Base-by-base conservation (phyloP, 2,797 vertebrate species). In the Smutsia gigantea region DNA sequence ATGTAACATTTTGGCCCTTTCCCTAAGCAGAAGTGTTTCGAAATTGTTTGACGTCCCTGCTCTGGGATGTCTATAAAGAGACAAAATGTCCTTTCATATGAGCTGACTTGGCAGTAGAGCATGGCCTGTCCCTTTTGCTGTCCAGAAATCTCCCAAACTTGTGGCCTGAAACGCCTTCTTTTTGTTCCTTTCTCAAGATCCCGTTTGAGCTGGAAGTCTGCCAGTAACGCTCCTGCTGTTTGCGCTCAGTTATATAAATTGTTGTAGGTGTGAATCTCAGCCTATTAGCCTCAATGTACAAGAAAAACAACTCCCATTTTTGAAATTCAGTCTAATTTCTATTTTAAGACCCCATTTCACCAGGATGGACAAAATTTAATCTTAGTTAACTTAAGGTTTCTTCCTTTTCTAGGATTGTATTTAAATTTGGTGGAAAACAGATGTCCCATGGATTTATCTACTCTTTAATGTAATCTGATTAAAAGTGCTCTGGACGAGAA, bases 21-120 rank as follows among this genome's bases (percentile, higher is more conserved):
- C 34, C n/a, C 79, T 68, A 61, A 79, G 93, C 21, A 89, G 88
- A 87, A 95, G 90, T 66, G 55, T 97, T 97, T 96, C 1, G 63
- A 90, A 97, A 96, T 55, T 51, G 61, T 87, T 95, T 87, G 93
- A 82, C 23, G 11, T 94, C 72, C 71, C 18, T 55, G 51, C 61
- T 87, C 84, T 90, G 96, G 90, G 95, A 69, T 68, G 71, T 69
- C 93, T 64, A 66, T 55, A 92, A 71, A 94, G 94, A 97, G 83
- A 96, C 92, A 95, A 66, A 53, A 15, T 66, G 75, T 97, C 94
- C 96, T 97, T 96, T 96, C 74, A 17, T 51, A 37, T 3, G 72
- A 66, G 88, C 49, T 93, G 78, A n/a, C 79, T 94, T 95, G 94
- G 93, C 86, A 78, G 39, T 2, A 10, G 63, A 75, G 57, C 25